Conservation (phyloP, 2,797 vertebrate genomes). For the Oryzias sinensis region DNA sequence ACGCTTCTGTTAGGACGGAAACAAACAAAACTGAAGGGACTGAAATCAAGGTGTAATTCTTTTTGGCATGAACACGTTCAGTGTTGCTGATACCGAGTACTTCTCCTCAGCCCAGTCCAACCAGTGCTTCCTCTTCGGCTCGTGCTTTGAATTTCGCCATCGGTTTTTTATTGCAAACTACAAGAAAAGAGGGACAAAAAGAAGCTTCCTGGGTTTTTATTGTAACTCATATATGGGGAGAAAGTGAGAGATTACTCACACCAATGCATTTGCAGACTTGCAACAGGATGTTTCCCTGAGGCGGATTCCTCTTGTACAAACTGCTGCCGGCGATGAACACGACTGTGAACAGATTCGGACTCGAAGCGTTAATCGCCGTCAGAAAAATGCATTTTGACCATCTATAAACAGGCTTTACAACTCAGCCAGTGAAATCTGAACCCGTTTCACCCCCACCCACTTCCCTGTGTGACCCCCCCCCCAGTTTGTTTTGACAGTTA, state of each 20-base stretch:
- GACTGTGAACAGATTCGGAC: constrained; percentile 72
- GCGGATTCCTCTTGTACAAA: constrained; percentile 87
- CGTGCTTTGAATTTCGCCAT: constrained; percentile 72
- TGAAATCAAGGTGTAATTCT: background rate
- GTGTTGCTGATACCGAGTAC: constrained; percentile 78
- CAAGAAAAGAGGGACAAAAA: constrained; percentile 17
- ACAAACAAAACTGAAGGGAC: background rate
- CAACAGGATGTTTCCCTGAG: constrained; percentile 88
- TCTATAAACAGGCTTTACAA: constrained; percentile 10
- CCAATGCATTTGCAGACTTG: constrained; percentile 87
- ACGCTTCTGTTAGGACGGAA: constrained; percentile 76
- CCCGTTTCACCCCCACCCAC: background rate
- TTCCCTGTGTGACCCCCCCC: constrained; percentile 6
- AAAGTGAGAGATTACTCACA: constrained; percentile 76
- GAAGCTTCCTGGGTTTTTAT: too few species aligned
- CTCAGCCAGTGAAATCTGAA: background rate
- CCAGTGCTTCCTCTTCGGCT: constrained; percentile 86
- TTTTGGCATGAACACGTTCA: background rate
- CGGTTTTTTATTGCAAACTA: constrained; percentile 91
- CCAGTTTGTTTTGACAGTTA: constrained; percentile 40
- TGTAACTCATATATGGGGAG: too few species aligned
- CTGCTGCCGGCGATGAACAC: constrained; percentile 90
- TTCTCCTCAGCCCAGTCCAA: constrained; percentile 95
- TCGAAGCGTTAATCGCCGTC: background rate
- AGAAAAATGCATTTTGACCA: background rate